Base-by-base conservation (phyloP, 2,888 invertebrate species). In the Cremastobaeus sp. region DNA sequence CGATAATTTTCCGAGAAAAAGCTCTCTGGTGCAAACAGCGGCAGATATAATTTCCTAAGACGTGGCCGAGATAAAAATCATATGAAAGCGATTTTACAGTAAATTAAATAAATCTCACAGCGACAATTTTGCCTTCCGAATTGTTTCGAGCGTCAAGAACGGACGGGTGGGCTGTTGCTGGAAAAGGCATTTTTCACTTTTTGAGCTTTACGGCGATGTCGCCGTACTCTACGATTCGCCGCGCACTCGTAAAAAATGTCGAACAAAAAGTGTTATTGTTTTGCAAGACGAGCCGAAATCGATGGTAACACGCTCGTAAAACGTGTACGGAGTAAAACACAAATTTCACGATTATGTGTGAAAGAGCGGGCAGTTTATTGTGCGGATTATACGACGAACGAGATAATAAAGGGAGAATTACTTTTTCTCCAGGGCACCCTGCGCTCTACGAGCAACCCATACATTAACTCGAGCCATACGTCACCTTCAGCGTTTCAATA, bases 401-500 rank as follows among this genome's bases (percentile, higher is more conserved):
- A 54, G 74, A 70, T 65, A 65, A 65, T 74, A 70, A 74, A 74
- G 70, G 54, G 48, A 65, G 45, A 41, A 60, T 65, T 55, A 60
- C 65, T 66, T 60, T 68, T 70, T 66, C 62, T 70, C 57, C 41
- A 48, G 18, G 9, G 52, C 25, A 35, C 43, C 48, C 54, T 37
- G 32, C 32, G 34, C 18, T 25, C 68, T 68, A 21, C 66, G 73
- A 74, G 59, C 69, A 45, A 62, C 14, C 74, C 59, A 69, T 74
- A 74, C 54, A 69, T 74, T 74, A 74, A 69, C 69, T 57, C 30
- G 54, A 57, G 65, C 69, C 69, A 74, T 69, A 74, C 74, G 74
- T 69, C 74, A 74, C 69, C 65, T 69, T 64, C 64, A 70, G 55
- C 69, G 69, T 74, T 74, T 69, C 74, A 74, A 74, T 74, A 74